Evolutionary conservation across 2,113 vertebrate species (phyloP), one percentile per base, ranked within the genome.

Genomic region (Pseudopipra pipra): DNA sequence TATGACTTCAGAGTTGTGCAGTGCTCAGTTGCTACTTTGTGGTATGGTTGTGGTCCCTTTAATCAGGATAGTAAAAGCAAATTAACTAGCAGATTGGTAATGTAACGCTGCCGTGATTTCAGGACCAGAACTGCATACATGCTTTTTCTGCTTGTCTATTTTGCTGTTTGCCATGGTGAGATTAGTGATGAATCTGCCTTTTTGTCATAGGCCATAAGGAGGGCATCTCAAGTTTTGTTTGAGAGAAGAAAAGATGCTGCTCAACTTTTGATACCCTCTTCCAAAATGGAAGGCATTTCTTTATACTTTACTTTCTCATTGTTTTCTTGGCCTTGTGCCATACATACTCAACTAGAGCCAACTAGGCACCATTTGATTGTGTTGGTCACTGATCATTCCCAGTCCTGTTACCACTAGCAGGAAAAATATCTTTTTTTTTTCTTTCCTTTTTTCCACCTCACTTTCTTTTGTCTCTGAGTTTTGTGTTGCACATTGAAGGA

Each of bases 351-450:
- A 51, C 39, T 5, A 31, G 30, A 89, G 13, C 23, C 25, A 85
- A 65, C 30, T 24, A 88, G 27, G 19, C 41, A 77, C 76, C 19
- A 24, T 78, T 71, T 81, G 17, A 22, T 63, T 81, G 9, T 63
- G 41, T 54, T 95, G 47, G 17, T 56, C 37, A 43, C 49, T 86
- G 30, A 25, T 56, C 24, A 11, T 90, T 90, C 23, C 30, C 18
- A 67, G 43, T 61, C 23, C 30, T 89, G 1, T 25, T 63, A 59
- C 4, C 11, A 37, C 7, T 49, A 56, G 8, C 47, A 78, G 37
- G 68, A 62, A 49, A 71, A 83, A 27, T 4, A 19, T 1, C 0
- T 12, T 10, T 47, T 10, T 47, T 4, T 3, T 18, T 8, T 6
- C 11, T 23, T 62, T 8, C 12, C 10, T 65, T 56, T n/a, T 11